Percentiles rank a stretch among this genome's conserved stretches.
phyloP scores from a whole-genome alignment of 2,888 invertebrate species.

The Apotomis turbidana region DNA sequence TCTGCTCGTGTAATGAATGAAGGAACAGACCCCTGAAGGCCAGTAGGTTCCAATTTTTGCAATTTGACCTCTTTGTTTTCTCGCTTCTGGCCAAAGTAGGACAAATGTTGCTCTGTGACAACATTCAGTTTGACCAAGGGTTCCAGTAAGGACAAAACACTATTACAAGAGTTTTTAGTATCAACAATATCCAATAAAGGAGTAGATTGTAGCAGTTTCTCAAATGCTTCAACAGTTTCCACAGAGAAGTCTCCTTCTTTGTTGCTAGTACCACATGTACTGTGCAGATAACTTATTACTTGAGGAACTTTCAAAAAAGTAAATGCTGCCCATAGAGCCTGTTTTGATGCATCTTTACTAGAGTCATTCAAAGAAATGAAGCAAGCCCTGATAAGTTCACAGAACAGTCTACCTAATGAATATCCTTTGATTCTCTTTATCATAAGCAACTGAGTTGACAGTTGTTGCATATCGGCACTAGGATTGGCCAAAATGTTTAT shows the following conservation, averaged over 20 bases:
- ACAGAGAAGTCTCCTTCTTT: slow-evolving; percentile 87
- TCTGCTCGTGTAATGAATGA: slow-evolving; percentile 93
- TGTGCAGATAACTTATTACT: slow-evolving; percentile 88
- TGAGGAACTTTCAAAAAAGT: slow-evolving; percentile 96
- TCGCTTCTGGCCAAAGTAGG: slow-evolving; percentile 85
- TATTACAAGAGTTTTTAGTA: slow-evolving; percentile 94
- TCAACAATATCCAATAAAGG: slow-evolving; percentile 95
- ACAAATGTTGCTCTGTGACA: slow-evolving; percentile 90
- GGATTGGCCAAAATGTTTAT: slow-evolving; percentile 94
- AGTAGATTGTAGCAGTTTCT: slow-evolving; percentile 92
- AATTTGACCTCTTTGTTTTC: slow-evolving; percentile 85
- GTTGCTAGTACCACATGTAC: slow-evolving; percentile 79
- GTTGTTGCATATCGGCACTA: slow-evolving; percentile 90
- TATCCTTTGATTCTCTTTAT: slow-evolving; percentile 93
- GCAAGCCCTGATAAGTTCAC: slow-evolving; percentile 95
- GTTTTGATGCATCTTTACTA: slow-evolving; percentile 89
- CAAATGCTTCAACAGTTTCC: slow-evolving; percentile 92
- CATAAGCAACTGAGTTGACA: slow-evolving; percentile 92
- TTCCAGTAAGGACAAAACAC: slow-evolving; percentile 91
- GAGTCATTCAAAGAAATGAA: slow-evolving; percentile 95
- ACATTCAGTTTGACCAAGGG: slow-evolving; percentile 92
- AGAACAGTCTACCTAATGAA: slow-evolving; percentile 91
- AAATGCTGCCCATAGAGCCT: slow-evolving; percentile 97
- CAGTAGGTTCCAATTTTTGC: slow-evolving; percentile 87
- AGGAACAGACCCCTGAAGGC: slow-evolving; percentile 89